Evolutionary conservation across 2,797 vertebrate species (phyloP).

Genomic region (Emys orbicularis): DNA sequence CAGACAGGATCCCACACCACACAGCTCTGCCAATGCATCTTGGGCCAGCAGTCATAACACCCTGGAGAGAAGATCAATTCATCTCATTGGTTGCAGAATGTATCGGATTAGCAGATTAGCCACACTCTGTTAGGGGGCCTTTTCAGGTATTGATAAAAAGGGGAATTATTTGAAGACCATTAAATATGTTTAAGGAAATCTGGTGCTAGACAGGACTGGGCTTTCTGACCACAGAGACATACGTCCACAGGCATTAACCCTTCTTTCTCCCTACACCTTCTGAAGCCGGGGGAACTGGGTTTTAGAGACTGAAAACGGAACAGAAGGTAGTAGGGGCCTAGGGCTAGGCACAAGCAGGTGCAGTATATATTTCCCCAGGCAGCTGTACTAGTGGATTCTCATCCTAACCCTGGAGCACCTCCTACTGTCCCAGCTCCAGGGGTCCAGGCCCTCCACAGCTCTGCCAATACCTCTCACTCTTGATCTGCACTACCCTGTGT

Average conservation of each 20-base stretch:
- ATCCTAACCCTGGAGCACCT: not conserved
- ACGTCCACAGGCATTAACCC: not conserved
- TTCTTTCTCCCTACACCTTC: not conserved
- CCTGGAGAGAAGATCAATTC: not conserved
- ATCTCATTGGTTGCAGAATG: not conserved
- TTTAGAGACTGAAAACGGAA: not conserved
- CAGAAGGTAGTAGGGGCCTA: not conserved
- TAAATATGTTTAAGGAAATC: not conserved
- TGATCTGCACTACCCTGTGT: not conserved
- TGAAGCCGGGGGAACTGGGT: not conserved
- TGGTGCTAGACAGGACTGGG: fast-evolving
- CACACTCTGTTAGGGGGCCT: no score
- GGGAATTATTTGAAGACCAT: not conserved
- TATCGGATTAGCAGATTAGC: not conserved
- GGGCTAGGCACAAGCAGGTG: not conserved
- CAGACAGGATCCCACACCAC: not conserved
- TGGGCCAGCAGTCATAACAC: not conserved
- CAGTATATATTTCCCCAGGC: not conserved
- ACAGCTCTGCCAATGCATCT: no score
- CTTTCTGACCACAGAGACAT: not conserved
- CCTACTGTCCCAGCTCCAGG: not conserved
- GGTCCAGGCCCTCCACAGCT: not conserved
- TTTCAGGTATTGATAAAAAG: not conserved
- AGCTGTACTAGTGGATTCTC: not conserved
- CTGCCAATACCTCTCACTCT: not conserved